A percentile compares a stretch with the other conserved stretches of the same genome.
Evolutionary conservation across 1,140 invertebrate species (phyloP).

Genomic region (Lysiphlebus fabarum): DNA sequence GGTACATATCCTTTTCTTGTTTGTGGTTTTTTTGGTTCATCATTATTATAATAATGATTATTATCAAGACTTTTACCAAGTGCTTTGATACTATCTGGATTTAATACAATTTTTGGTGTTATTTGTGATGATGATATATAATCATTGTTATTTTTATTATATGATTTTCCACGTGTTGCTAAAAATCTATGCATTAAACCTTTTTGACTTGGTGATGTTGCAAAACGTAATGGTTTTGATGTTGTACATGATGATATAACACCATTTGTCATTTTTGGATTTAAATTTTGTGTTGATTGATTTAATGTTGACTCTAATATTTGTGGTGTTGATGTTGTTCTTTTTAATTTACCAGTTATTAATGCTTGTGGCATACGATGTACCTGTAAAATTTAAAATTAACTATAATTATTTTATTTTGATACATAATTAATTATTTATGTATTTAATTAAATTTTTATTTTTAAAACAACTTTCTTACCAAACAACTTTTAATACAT

Average conservation of each 20-base stretch:
- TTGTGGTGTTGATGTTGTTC: conserved; percentile 62
- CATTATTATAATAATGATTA: conserved; percentile 16
- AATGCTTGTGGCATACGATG: conserved; percentile 50
- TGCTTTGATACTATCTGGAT: conserved; percentile 40
- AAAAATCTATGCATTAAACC: conserved; percentile 76
- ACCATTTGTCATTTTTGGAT: conserved; percentile 45
- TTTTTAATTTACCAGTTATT: conserved; percentile 54
- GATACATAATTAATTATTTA: background rate
- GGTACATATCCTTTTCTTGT: conserved; percentile 65
- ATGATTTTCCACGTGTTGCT: conserved; percentile 66
- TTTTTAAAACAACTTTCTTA: background rate
- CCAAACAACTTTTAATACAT: conserved; percentile 21
- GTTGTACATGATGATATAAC: conserved; percentile 43
- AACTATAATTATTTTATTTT: conserved; percentile 45
- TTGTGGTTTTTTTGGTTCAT: conserved; percentile 50
- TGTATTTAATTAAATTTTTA: background rate
- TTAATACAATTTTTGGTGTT: conserved; percentile 42
- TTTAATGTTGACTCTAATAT: conserved; percentile 50
- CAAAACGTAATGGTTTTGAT: conserved; percentile 58
- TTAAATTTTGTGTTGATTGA: conserved; percentile 35
- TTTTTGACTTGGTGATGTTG: conserved; percentile 62
- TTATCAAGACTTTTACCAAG: conserved; percentile 35
- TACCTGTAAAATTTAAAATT: conserved; percentile 37
- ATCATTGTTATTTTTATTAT: conserved; percentile 34
- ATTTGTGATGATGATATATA: conserved; percentile 24